Conservation (phyloP, 2,888 invertebrate species). For the Agrochola circellaris region DNA sequence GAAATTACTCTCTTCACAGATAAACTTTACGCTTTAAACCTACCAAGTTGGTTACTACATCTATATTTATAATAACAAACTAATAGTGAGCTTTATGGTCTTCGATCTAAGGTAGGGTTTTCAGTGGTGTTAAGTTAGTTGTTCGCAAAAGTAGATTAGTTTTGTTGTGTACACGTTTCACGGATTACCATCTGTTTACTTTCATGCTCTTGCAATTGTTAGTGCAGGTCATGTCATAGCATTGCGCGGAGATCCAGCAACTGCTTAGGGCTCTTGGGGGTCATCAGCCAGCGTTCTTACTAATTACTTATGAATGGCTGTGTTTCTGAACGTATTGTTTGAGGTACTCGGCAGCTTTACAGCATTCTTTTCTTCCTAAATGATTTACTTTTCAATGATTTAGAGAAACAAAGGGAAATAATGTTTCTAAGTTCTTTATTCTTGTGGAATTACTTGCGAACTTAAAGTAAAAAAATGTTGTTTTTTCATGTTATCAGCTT, state of each 20-base stretch:
- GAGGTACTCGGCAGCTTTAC: background rate
- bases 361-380: background rate
- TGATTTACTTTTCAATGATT: background rate
- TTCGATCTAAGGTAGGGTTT: conserved; percentile 35
- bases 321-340: background rate
- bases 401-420: conserved; percentile 4
- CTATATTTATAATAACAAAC: conserved; percentile 18
- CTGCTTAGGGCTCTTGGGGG: conserved; percentile 16
- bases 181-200: conserved; percentile 71
- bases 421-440: conserved; percentile 10
- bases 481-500: conserved; percentile 1
- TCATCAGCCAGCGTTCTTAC: conserved; percentile 35
- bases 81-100: conserved; percentile 18
- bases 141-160: conserved; percentile 34
- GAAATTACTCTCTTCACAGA: conserved; percentile 68
- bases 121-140: conserved; percentile 30
- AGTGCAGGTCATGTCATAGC: conserved; percentile 67
- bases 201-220: conserved; percentile 69
- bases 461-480: background rate
- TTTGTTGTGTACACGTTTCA: conserved; percentile 66
- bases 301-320: conserved; percentile 38
- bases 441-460: conserved; percentile 10
- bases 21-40: conserved; percentile 66
- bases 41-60: conserved; percentile 31
- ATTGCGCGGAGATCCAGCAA: conserved; percentile 20